Evolutionary conservation across 2,888 invertebrate species (phyloP), one percentile per base, ranked within the genome.

Genomic region (Amblyteles armatorius): DNA sequence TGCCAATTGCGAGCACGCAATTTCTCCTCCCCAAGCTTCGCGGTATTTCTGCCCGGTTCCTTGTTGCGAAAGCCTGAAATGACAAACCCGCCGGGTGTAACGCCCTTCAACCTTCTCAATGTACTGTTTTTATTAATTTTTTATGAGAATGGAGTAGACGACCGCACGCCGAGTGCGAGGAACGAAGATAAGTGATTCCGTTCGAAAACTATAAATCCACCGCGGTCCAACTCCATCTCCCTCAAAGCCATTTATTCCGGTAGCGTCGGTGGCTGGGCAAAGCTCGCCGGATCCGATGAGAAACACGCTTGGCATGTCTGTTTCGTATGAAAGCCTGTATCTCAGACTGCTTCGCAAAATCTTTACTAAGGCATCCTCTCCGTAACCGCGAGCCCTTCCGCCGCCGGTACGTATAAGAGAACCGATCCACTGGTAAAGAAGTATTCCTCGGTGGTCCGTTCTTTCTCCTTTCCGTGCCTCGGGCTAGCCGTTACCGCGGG

Each of bases 111-210:
- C 52, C 22, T 22, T 5, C 29, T 33, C 40, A 13, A 9, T 36
- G 9, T 26, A 7, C 22, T 36, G n/a, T 55, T 16, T 68, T 36
- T 36, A 74, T 74, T 67, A 22, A 40, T 60, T 52, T 69, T 3
- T 19, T 22, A 65, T 67, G 40, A 55, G 19, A 13, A 60, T 33
- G 26, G 50, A 77, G 33, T 19, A 33, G n/a, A 7, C 3, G 52
- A 52, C 29, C 11, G 36, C 16, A 22, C 63, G 19, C 19, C 40
- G 33, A 11, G 19, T 26, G 19, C 16, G 40, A 65, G 50, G 69
- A 50, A 81, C 67, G 55, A 77, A 72, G 57, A 78, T 67, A 72
- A 77, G 57, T 77, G 72, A 60, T 68, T 82, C 77, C 72, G 22
- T 33, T 48, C 52, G 71, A 9, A 44, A 77, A 55, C 52, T 48